These are phyloP conservation scores for Sympetrum striolatum DNA, from an alignment of 2,888 invertebrate species.

Conservation along the genomic window DNA sequence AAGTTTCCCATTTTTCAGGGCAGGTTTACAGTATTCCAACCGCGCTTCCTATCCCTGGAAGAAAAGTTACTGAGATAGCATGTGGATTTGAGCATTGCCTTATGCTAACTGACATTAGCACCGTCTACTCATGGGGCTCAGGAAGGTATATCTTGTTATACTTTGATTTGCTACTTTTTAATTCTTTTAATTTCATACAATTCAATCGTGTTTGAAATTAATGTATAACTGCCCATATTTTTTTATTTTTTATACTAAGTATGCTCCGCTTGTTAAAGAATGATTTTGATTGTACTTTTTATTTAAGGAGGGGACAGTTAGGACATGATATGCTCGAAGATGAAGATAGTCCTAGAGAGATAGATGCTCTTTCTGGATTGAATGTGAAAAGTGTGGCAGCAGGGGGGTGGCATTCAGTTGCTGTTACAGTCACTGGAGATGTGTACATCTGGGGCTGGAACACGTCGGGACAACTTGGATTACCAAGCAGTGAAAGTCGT, in stretches of 20 bases:
- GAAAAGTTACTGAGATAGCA: slow-evolving; percentile 68
- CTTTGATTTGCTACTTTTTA: too few relatives aligned
- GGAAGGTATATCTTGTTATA: slow-evolving; percentile 70
- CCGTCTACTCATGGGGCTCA: slow-evolving; percentile 82
- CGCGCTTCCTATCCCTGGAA: slow-evolving; percentile 63
- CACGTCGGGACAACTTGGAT: slow-evolving; percentile 83
- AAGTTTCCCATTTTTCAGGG: slow-evolving; percentile 55
- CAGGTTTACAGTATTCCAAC: slow-evolving; percentile 69
- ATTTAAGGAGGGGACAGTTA: slow-evolving; percentile 81
- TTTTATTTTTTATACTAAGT: not conserved
- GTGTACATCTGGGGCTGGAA: slow-evolving; percentile 94
- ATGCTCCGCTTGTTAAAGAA: too few relatives aligned
- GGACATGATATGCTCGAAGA: slow-evolving; percentile 77
- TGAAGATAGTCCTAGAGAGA: slow-evolving; percentile 67
- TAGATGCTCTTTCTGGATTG: slow-evolving; percentile 80
- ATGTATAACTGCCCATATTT: not conserved
- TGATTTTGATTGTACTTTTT: not conserved
- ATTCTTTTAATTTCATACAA: too few relatives aligned
- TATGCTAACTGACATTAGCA: slow-evolving; percentile 72
- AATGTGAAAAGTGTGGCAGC: slow-evolving; percentile 73
- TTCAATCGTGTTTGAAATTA: too few relatives aligned
- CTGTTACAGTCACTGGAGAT: slow-evolving; percentile 79
- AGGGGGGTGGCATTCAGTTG: slow-evolving; percentile 88
- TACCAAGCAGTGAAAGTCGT: slow-evolving; percentile 60
- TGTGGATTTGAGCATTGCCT: slow-evolving; percentile 86